Evolutionary conservation across 1,140 invertebrate species (phyloP).

Genomic region (Brachystomella parvula): DNA sequence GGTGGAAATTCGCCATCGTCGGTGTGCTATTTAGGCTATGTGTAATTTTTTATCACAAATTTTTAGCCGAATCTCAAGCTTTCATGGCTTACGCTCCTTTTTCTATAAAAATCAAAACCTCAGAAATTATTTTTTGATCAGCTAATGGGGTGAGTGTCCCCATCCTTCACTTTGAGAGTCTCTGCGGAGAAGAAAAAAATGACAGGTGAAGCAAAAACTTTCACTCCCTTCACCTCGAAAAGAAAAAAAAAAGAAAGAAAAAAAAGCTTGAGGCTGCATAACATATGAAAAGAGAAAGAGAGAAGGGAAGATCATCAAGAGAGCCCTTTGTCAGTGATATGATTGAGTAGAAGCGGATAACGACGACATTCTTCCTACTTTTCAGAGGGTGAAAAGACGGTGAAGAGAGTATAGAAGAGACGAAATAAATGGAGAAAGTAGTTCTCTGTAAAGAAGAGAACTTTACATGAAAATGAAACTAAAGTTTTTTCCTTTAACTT

Average conservation of each 20-base stretch:
- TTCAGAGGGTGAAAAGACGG: too few relatives aligned
- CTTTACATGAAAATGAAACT: too few relatives aligned
- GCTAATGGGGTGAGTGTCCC: neutral
- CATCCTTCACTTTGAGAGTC: neutral
- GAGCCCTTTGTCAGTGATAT: neutral
- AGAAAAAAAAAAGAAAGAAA: neutral
- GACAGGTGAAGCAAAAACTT: slow-evolving; percentile 1
- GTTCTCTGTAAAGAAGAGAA: neutral
- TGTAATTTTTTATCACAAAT: too few relatives aligned
- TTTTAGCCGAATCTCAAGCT: too few relatives aligned
- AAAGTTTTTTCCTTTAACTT: neutral
- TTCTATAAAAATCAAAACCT: too few relatives aligned
- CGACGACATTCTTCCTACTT: neutral
- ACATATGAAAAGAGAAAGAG: neutral
- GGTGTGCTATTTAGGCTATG: too few relatives aligned
- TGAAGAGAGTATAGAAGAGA: neutral
- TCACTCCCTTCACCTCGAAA: neutral
- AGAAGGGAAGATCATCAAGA: neutral
- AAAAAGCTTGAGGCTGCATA: neutral
- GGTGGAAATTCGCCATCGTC: neutral
- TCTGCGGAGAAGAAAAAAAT: neutral
- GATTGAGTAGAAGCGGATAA: neutral
- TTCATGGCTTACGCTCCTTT: too few relatives aligned
- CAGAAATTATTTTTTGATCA: neutral
- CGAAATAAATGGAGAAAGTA: slow-evolving; percentile 3